A percentile compares a stretch with the other conserved stretches of the same genome.
These are phyloP conservation scores for Branchellion lobata DNA, from an alignment of 2,888 invertebrate species.

Conservation along the genomic window DNA sequence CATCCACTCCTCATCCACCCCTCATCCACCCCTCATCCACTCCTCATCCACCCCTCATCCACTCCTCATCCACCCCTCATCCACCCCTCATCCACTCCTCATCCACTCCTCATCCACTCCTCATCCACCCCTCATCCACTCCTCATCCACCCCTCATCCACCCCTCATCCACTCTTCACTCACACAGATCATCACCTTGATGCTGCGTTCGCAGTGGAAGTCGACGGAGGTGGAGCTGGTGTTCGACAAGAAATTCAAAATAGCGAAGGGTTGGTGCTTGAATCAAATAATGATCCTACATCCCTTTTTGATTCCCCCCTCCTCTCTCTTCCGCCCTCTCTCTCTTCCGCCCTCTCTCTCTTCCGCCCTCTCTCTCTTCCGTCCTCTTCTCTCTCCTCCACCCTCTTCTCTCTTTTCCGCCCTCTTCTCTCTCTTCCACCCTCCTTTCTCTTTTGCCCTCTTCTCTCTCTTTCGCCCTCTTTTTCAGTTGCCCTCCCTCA, in stretches of 20 bases:
- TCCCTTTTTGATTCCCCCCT: not conserved
- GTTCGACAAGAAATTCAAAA: not conserved
- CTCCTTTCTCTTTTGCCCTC: not conserved
- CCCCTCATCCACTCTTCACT: too few species aligned
- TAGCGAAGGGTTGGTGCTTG: not conserved
- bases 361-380: not conserved
- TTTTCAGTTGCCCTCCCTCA: not conserved
- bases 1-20: too few species aligned
- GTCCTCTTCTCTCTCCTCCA: not conserved
- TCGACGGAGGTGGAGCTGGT: not conserved
- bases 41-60: too few species aligned
- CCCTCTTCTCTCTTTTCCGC: not conserved
- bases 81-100: too few species aligned
- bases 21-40: too few species aligned
- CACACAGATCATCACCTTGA: not conserved
- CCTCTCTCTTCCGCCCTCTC: not conserved
- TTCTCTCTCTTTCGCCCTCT: not conserved
- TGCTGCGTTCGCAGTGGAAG: constrained; percentile 4
- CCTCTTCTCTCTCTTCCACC: not conserved
- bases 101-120: too few species aligned
- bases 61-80: too few species aligned
- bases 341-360: not conserved
- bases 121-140: too few species aligned
- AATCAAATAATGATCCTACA: not conserved
- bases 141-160: too few species aligned